Base-by-base conservation (phyloP, 2,797 vertebrate species). In the Sebastes cheni region DNA sequence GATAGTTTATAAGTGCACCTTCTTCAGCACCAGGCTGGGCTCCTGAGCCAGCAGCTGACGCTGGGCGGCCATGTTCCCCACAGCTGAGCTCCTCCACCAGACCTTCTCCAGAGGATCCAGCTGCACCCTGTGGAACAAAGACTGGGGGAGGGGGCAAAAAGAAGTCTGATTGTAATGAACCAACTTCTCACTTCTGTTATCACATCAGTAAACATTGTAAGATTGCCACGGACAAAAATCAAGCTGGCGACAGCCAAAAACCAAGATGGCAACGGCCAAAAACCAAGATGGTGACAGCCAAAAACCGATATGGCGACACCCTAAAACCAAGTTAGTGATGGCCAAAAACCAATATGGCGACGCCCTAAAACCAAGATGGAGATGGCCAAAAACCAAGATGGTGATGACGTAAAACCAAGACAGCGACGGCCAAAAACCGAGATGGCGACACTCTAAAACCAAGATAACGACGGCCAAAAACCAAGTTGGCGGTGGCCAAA, bases 41-140 rank as follows among this genome's bases (percentile, higher is more conserved):
- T 95, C 85, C 74, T 92, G 89, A 54, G 70, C 10, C 0, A 95
- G 92, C 72, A 95, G 90, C 67, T 23, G 72, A 13, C 74, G 83
- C 79, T 95, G 88, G 50, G 83, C 84, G 8, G 75, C 52, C 34
- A 71, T 34, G 81, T 94, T 88, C 12, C 94, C 92, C 75, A 91
- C 8, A 6, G 88, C 92, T 0, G 88, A 93, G 80, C 84, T 93
- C 60, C 84, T 89, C 73, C 90, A 11, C 92, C 94, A 95, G 67
- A 87, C 83, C 70, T 88, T 93, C 88, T 95, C 93, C 85, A 93
- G 54, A 58, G 92, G 90, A 25, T 94, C 93, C 89, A 95, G 80
- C 80, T 90, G 92, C 36, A 93, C 75, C 75, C 92, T 85, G 52
- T 91, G 93, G 79, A 92, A 93, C 82, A 89, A 82, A 30, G 91